A percentile compares a stretch with the other conserved stretches of the same genome.
phyloP scores from a whole-genome alignment of 2,888 invertebrate species.

The Drosophila borealis region DNA sequence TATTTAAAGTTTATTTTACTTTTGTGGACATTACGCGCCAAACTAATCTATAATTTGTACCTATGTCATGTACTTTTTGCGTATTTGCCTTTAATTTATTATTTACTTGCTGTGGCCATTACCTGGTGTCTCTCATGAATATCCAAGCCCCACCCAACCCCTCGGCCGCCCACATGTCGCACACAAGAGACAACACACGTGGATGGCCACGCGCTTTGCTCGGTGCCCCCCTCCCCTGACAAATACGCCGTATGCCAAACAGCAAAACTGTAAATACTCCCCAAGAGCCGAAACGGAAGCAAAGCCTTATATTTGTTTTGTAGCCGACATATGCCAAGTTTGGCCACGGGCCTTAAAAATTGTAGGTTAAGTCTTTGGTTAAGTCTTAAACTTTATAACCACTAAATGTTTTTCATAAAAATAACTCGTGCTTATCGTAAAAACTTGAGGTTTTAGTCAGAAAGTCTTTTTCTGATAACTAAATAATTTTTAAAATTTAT shows the following conservation, averaged over 20 bases:
- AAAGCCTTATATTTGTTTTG: constrained; percentile 4
- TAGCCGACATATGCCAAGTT: constrained; percentile 4
- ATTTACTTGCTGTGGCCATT: constrained; percentile 43
- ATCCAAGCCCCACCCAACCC: constrained; percentile 24
- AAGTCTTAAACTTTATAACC: not conserved
- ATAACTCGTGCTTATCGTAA: constrained; percentile 1
- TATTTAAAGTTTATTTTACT: not conserved
- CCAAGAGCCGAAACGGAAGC: not conserved
- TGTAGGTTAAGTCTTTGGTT: not conserved
- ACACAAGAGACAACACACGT: constrained; percentile 53
- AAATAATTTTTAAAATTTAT: not conserved
- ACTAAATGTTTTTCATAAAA: no score
- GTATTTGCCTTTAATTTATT: constrained; percentile 36
- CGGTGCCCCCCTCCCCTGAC: not conserved
- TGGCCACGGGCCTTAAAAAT: not conserved
- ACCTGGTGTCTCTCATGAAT: constrained; percentile 22
- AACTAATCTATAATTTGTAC: constrained; percentile 16
- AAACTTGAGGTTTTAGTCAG: not conserved
- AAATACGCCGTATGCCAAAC: not conserved
- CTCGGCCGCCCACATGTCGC: constrained; percentile 10
- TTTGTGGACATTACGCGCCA: not conserved
- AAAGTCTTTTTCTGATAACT: no score
- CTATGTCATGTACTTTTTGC: constrained; percentile 11
- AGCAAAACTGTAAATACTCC: constrained; percentile 12
- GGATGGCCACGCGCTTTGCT: constrained; percentile 54